Percentiles rank a stretch among this genome's conserved stretches.
These are phyloP conservation scores for Molorchus minor DNA, from an alignment of 2,888 invertebrate species.

Conservation along the genomic window DNA sequence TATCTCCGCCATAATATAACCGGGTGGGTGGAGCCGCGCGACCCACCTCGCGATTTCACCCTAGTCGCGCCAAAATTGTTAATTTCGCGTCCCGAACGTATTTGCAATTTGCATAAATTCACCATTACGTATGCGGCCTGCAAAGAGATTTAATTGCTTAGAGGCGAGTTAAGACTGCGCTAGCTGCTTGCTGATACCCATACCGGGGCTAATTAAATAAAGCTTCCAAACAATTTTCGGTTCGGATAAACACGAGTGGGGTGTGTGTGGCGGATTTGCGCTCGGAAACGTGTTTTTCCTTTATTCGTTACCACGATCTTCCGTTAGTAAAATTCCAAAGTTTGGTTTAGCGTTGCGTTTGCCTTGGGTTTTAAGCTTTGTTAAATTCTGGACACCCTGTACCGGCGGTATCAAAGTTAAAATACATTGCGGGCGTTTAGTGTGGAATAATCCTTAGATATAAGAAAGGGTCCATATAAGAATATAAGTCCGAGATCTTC, in stretches of 20 bases:
- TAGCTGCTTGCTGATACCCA: slow-evolving; percentile 53
- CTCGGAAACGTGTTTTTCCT: background rate
- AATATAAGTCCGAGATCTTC: too few relatives aligned
- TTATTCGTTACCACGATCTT: background rate
- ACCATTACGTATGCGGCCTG: slow-evolving; percentile 59
- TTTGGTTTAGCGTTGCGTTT: too few relatives aligned
- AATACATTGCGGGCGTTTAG: too few relatives aligned
- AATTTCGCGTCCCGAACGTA: slow-evolving; percentile 53
- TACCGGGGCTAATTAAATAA: slow-evolving; percentile 58
- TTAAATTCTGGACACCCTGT: too few relatives aligned
- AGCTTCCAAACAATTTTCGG: slow-evolving; percentile 58
- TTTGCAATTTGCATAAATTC: slow-evolving; percentile 58
- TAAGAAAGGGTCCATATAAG: too few relatives aligned
- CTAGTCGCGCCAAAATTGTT: slow-evolving; percentile 48
- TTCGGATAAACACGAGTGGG: slow-evolving; percentile 45
- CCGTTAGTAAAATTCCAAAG: too few relatives aligned
- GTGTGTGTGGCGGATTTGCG: slow-evolving; percentile 1
- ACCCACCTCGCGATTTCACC: slow-evolving; percentile 24
- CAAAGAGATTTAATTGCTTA: slow-evolving; percentile 60
- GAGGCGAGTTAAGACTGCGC: slow-evolving; percentile 58
- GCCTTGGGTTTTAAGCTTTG: too few relatives aligned
- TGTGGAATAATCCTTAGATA: too few relatives aligned
- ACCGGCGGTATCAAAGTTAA: too few relatives aligned
- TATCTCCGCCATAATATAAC: slow-evolving; percentile 8
- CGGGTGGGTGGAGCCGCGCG: slow-evolving; percentile 13